phyloP scores from a whole-genome alignment of 2,113 vertebrate species.

The Scopus umbretta region DNA sequence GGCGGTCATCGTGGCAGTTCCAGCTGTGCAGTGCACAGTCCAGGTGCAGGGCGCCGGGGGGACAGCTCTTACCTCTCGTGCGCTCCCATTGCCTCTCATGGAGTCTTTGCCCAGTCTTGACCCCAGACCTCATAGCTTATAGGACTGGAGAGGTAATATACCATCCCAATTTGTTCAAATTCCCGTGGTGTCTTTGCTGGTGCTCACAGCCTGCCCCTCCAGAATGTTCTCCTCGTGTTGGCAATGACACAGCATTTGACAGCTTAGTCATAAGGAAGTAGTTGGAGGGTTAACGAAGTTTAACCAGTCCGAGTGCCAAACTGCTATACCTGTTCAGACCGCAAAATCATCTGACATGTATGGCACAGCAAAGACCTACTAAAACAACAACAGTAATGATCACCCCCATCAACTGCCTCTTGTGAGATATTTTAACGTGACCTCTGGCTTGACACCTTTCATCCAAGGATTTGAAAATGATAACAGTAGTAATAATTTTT shows the following conservation, averaged over 20 bases:
- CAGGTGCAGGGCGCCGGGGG: too few species aligned
- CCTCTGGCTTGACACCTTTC: not conserved
- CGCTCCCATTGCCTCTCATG: not conserved
- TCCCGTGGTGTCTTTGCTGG: not conserved
- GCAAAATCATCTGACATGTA: not conserved
- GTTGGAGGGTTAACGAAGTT: not conserved
- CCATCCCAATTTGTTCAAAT: not conserved
- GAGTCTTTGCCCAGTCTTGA: not conserved
- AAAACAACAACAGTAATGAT: accelerated
- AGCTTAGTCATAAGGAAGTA: not conserved
- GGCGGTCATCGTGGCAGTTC: too few species aligned
- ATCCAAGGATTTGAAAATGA: not conserved
- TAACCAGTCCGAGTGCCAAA: not conserved
- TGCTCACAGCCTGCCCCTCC: not conserved
- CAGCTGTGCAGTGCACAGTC: not conserved
- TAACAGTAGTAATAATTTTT: not conserved
- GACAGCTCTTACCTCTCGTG: not conserved
- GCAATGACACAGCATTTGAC: accelerated
- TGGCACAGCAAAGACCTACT: not conserved
- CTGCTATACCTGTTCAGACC: not conserved
- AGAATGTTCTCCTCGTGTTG: not conserved
- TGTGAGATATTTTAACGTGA: not conserved
- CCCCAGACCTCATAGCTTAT: not conserved
- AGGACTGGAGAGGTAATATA: not conserved
- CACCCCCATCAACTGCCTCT: not conserved